These are phyloP conservation scores for Oryzias woworae DNA, from an alignment of 2,113 vertebrate species.

Conservation along the genomic window DNA sequence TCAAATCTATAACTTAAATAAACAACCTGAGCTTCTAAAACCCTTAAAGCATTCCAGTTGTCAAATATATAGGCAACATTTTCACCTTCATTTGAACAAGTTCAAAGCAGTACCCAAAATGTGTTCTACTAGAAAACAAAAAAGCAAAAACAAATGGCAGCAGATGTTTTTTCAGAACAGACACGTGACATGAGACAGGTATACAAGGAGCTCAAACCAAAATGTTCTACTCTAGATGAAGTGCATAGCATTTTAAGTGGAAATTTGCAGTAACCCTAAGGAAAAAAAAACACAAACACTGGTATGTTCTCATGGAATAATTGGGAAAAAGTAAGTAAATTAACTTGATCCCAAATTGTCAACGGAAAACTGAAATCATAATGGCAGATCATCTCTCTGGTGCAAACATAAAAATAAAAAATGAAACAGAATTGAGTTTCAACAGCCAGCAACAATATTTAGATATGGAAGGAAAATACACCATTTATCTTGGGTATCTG, in stretches of 20 bases:
- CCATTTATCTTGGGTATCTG: slow-evolving; percentile 28
- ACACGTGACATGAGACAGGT: not conserved
- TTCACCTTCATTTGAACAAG: no score
- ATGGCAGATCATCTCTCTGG: no score
- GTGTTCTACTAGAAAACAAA: not conserved
- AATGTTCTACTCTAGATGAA: not conserved
- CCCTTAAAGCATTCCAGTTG: no score
- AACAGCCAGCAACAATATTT: slow-evolving; percentile 41
- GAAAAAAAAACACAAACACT: not conserved
- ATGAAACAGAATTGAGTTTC: not conserved
- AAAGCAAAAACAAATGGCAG: not conserved
- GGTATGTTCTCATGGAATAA: no score
- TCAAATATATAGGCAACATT: no score
- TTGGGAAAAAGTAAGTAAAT: no score
- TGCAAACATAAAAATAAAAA: not conserved
- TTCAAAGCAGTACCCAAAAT: not conserved
- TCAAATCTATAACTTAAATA: no score
- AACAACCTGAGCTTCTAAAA: no score
- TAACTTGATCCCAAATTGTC: no score
- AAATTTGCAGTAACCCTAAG: not conserved
- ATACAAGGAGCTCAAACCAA: not conserved
- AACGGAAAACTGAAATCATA: no score
- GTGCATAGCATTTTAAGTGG: not conserved
- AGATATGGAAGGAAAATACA: slow-evolving; percentile 24
- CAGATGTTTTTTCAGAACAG: not conserved